phyloP scores from a whole-genome alignment of 2,113 vertebrate genomes.

The Scophthalmus maximus region DNA sequence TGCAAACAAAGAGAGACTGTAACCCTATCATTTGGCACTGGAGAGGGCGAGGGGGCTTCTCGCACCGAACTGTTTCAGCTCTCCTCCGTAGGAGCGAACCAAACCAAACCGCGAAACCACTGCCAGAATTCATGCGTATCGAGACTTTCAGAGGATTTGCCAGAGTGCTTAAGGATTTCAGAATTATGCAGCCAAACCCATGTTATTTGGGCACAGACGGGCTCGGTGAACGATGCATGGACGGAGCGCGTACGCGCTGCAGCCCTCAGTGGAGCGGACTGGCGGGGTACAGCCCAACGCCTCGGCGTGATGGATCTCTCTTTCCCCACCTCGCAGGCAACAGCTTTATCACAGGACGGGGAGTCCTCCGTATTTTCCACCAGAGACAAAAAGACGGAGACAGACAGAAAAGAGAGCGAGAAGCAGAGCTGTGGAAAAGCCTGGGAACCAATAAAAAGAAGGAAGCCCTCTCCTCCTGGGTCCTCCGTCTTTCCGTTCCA shows the following conservation, averaged over 20 bases:
- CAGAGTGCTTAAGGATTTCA: slow-evolving; percentile 57
- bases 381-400: slow-evolving; percentile 51
- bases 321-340: slow-evolving; percentile 74
- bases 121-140: slow-evolving; percentile 59
- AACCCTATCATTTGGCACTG: slow-evolving; percentile 62
- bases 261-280: slow-evolving; percentile 73
- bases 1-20: slow-evolving; percentile 65
- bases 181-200: slow-evolving; percentile 56
- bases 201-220: slow-evolving; percentile 64
- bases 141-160: slow-evolving; percentile 65
- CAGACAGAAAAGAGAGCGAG: slow-evolving; percentile 41
- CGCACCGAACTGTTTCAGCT: slow-evolving; percentile 36
- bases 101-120: slow-evolving; percentile 65
- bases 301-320: slow-evolving; percentile 77
- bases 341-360: slow-evolving; percentile 82
- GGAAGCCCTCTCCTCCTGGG: slow-evolving; percentile 62
- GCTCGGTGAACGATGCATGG: slow-evolving; percentile 77
- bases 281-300: slow-evolving; percentile 64
- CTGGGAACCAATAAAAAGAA: slow-evolving; percentile 73
- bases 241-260: slow-evolving; percentile 68
- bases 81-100: slow-evolving; percentile 19
- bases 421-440: slow-evolving; percentile 48
- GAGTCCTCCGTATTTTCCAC: slow-evolving; percentile 70
- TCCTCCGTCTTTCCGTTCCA: slow-evolving; percentile 62
- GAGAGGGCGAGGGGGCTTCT: slow-evolving; percentile 43